Base-by-base conservation (phyloP, 2,113 vertebrate genomes). In the Isichthys henryi region DNA sequence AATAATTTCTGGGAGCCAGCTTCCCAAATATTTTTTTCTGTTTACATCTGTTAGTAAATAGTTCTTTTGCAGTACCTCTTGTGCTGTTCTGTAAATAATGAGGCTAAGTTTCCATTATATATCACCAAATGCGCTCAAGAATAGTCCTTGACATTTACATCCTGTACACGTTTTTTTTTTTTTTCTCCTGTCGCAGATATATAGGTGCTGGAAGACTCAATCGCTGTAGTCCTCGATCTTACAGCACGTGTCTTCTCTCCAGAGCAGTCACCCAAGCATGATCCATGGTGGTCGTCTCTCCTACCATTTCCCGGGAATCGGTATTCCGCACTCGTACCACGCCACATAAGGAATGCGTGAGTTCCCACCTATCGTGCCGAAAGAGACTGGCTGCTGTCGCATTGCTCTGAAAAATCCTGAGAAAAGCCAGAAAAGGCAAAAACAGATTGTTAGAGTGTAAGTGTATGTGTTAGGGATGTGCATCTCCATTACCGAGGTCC, bases 251-350 rank as follows among this genome's bases (percentile, higher is more conserved):
- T 84, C 46, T 88, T 46, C 46, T 21, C 50, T 87, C 31, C 90
- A 90, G 91, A 87, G 50, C 92, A 88, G 19, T 87, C 91, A 91
- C 89, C 92, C 88, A 87, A 58, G 48, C 88, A 52, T 39, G 86
- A 91, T 58, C n/a, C 27, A 85, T 31, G 77, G 35, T 88, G 90
- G 52, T 27, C 82, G 80, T 77, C 90, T 93, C 91, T 90, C 88
- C 94, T 97, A 99, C 98, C 98, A 99, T 92, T 99, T 98, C 31
- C 98, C 98, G 3, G 98, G 98, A 77, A 99, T 98, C 0, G 98
- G 96, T 0, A 96, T 97, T 45, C 98, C 98, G 3, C 98, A 99
- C 94, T 99, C 98, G 3, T 99, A 99, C 98, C 98, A 99, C 52
- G 97, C 96, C 1, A 98, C 97, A 0, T 99, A 99, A 93, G 94